Conservation (phyloP, 2,113 vertebrate genomes). For the Podarcis raffonei region DNA sequence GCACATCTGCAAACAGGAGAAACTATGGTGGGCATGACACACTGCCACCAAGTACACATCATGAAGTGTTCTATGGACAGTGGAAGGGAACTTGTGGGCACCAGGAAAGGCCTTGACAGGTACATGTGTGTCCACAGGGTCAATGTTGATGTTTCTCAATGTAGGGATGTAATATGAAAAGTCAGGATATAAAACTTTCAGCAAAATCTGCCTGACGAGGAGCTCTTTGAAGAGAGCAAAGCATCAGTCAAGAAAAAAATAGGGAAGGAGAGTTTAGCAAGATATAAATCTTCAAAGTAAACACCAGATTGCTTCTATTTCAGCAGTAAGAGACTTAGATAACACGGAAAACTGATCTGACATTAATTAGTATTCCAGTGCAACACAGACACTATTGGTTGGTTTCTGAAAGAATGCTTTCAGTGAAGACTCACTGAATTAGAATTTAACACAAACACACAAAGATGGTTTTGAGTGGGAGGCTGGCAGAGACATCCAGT, state of each 20-base stretch:
- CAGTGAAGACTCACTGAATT: background rate
- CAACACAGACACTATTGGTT: background rate
- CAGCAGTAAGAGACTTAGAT: background rate
- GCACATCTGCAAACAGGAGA: too few relatives aligned
- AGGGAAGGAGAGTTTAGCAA: background rate
- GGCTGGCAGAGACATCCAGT: background rate
- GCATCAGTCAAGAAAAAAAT: background rate
- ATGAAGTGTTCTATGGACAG: too few relatives aligned
- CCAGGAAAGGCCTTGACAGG: too few relatives aligned
- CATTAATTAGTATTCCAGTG: background rate
- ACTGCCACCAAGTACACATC: background rate
- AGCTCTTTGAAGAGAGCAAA: background rate
- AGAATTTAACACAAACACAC: background rate
- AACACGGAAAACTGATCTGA: background rate
- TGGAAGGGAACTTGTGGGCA: too few relatives aligned
- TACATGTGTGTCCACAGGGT: too few relatives aligned
- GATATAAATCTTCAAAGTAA: background rate
- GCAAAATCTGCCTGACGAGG: background rate
- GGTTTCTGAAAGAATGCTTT: background rate
- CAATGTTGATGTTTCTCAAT: too few relatives aligned
- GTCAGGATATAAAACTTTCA: background rate
- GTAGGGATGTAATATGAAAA: background rate
- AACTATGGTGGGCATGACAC: too few relatives aligned
- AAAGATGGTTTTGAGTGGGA: background rate
- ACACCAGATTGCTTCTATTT: background rate